Evolutionary conservation across 2,113 vertebrate genomes (phyloP).

Genomic region (Petroica traversi): DNA sequence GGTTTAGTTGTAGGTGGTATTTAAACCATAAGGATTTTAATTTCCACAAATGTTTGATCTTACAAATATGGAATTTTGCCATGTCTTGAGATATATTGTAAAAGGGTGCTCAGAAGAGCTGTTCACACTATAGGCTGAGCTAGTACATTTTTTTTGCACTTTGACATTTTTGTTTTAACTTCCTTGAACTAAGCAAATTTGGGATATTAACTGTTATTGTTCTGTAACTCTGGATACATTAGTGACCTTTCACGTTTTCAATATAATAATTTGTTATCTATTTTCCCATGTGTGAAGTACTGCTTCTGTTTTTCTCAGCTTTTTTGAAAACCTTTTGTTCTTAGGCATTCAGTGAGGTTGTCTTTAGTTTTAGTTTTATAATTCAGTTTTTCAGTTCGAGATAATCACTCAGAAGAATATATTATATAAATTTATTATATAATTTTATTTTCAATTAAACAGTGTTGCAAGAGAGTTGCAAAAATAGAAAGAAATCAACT

Average conservation of each 20-base stretch:
- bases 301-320: background rate
- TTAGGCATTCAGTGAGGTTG: background rate
- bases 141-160: background rate
- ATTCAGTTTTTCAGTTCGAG: background rate
- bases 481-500: background rate
- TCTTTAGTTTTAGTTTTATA: background rate
- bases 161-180: background rate
- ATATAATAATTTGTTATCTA: background rate
- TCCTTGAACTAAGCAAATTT: background rate
- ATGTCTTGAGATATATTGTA: background rate
- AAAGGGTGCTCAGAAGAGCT: background rate
- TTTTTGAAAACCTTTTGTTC: background rate
- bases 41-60: constrained; percentile 20
- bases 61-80: constrained; percentile 22
- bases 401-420: background rate
- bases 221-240: background rate
- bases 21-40: background rate
- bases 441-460: background rate
- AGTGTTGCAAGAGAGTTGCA: background rate
- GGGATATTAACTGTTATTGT: background rate
- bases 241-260: background rate
- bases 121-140: background rate
- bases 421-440: too few relatives aligned
- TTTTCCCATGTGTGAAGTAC: background rate
- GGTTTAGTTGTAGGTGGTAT: background rate